Conservation (phyloP, 2,888 invertebrate genomes). For the Agrotis puta region DNA sequence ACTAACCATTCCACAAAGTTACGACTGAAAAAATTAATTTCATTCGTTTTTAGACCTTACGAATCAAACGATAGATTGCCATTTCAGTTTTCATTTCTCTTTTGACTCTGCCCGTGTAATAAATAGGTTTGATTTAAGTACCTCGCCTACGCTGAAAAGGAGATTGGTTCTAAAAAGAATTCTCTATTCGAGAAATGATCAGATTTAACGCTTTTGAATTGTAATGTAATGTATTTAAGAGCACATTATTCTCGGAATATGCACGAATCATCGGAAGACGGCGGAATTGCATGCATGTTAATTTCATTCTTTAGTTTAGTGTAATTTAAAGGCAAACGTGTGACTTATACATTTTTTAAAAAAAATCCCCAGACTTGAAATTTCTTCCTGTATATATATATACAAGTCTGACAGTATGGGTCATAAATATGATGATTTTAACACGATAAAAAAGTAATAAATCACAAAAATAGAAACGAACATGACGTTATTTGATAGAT, state of each 20-base stretch:
- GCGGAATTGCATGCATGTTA: not conserved
- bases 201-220: slow-evolving; percentile 2
- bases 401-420: too few species aligned
- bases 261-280: too few species aligned
- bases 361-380: too few species aligned
- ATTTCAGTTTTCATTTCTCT: slow-evolving; percentile 16
- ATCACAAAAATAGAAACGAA: too few species aligned
- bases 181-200: slow-evolving; percentile 7
- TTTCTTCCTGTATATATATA: too few species aligned
- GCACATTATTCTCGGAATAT: not conserved
- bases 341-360: too few species aligned
- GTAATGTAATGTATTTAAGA: slow-evolving; percentile 17
- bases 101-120: slow-evolving; percentile 1
- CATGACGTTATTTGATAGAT: too few species aligned
- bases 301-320: not conserved
- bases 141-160: slow-evolving; percentile 24
- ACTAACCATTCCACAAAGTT: slow-evolving; percentile 24
- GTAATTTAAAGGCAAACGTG: not conserved
- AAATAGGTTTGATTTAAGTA: slow-evolving; percentile 30
- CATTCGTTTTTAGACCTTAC: slow-evolving; percentile 20
- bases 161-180: slow-evolving; percentile 39
- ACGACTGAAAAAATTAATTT: slow-evolving; percentile 24
- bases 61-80: slow-evolving; percentile 4
- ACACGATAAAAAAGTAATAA: too few species aligned
- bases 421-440: too few species aligned